A percentile compares a stretch with the other conserved stretches of the same genome.
These are phyloP conservation scores for Taenaris catops DNA, from an alignment of 2,888 invertebrate genomes.

Conservation along the genomic window DNA sequence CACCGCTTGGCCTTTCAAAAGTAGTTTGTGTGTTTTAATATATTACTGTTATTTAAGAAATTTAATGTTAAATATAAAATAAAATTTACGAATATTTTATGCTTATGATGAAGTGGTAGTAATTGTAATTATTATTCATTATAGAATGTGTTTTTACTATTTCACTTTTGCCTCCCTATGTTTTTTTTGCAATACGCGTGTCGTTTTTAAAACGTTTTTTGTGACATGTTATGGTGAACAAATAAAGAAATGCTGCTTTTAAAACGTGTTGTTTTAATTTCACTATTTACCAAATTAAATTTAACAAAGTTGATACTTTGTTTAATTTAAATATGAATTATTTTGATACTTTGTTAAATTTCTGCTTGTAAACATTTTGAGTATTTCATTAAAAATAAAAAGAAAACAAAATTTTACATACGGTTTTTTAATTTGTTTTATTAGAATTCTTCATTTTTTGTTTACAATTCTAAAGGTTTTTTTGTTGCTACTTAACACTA, in stretches of 20 bases:
- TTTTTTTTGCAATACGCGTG: conserved; percentile 72
- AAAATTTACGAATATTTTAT: conserved; percentile 31
- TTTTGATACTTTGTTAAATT: too few species aligned
- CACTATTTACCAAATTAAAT: background rate
- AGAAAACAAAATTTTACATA: too few species aligned
- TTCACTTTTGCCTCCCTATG: conserved; percentile 69
- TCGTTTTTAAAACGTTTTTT: conserved; percentile 75
- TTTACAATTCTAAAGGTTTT: too few species aligned
- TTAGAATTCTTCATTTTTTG: too few species aligned
- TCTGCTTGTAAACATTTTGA: too few species aligned
- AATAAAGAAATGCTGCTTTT: conserved; percentile 44
- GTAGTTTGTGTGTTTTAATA: conserved; percentile 57
- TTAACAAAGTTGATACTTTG: too few species aligned
- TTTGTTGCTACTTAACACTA: too few species aligned
- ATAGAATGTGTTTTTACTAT: conserved; percentile 50
- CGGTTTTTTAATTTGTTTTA: too few species aligned
- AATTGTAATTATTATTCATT: conserved; percentile 32
- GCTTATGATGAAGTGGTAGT: conserved; percentile 30
- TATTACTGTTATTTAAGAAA: conserved; percentile 50
- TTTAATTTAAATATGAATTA: too few species aligned
- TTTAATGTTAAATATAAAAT: conserved; percentile 30
- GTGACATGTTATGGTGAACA: conserved; percentile 69
- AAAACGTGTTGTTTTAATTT: conserved; percentile 21
- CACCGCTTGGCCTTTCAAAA: conserved; percentile 79
- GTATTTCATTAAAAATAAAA: too few species aligned